Base-by-base conservation (phyloP, 2,113 vertebrate species). In the Conger conger region DNA sequence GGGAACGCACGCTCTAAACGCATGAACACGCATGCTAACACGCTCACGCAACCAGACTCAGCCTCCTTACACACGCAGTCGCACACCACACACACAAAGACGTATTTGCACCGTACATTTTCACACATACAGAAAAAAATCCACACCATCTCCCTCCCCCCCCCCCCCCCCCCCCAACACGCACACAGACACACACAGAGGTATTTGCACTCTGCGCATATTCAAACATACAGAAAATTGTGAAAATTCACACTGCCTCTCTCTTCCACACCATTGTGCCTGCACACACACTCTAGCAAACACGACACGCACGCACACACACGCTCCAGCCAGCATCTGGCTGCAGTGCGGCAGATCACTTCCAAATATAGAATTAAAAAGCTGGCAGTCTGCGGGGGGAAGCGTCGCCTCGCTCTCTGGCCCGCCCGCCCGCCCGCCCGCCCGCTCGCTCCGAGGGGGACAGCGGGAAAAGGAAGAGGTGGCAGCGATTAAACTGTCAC, bases 401-500 rank as follows among this genome's bases (percentile, higher is more conserved):
- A 81, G 82, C 42, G 60, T 40, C 80, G 45, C 38, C 54, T 16
- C 54, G 54, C 54, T 3, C 54, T 18, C 18, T 11, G 20, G 57
- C 57, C 5, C 57, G 57, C 20, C 5, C 18, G 57, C 57, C 5
- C 57, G 18, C 57, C 23, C 57, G 57, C 50, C 16, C 16, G 7
- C 1, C 8, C 50, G 50, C 57, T 0, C 57, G 57, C 57, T 63
- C 57, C 3, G 57, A 27, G 50, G 57, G 4, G 45, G 89, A 85
- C 83, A 88, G 87, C 90, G 86, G 88, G 88, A 87, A 78, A 53
- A 57, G 54, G 30, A 83, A 87, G 90, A 90, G 91, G 93, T 89
- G 88, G 81, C 88, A 91, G 89, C 93, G 91, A 94, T 93, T 94
- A 93, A 86, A 84, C 82, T 90, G 82, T 84, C 88, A 85, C 37